These are phyloP conservation scores for Acipenser oxyrinchus DNA, from an alignment of 2,797 vertebrate species.

Conservation along the genomic window DNA sequence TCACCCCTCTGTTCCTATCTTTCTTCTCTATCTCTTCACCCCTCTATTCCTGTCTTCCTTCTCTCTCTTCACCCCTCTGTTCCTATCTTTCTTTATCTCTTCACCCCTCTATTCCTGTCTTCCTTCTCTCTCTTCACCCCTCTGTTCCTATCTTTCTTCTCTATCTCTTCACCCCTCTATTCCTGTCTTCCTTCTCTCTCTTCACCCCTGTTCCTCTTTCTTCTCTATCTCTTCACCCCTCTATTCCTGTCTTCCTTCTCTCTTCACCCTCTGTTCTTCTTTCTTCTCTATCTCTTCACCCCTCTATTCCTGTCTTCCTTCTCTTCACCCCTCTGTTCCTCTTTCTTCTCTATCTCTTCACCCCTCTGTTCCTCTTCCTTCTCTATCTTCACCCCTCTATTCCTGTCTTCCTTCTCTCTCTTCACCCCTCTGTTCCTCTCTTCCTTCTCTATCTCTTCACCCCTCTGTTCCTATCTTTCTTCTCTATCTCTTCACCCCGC, in stretches of 20 bases:
- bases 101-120: too few relatives aligned
- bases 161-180: conserved; percentile 15
- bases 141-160: not conserved
- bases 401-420: conserved; percentile 15
- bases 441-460: conserved; percentile 20
- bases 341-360: conserved; percentile 43
- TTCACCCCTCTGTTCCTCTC: conserved; percentile 22
- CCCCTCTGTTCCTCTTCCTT: conserved; percentile 36
- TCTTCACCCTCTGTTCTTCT: conserved; percentile 34
- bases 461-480: conserved; percentile 22
- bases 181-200: not conserved
- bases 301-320: conserved; percentile 20
- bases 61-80: too few relatives aligned
- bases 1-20: too few relatives aligned
- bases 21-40: too few relatives aligned
- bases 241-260: conserved; percentile 1
- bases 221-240: conserved; percentile 13
- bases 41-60: too few relatives aligned
- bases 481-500: not conserved
- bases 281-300: conserved; percentile 21
- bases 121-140: too few relatives aligned
- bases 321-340: conserved; percentile 26
- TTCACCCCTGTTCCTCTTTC: conserved; percentile 19
- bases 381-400: conserved; percentile 29
- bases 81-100: too few relatives aligned